These are phyloP conservation scores for Mustelus asterias DNA, from an alignment of 2,113 vertebrate species.

Conservation along the genomic window DNA sequence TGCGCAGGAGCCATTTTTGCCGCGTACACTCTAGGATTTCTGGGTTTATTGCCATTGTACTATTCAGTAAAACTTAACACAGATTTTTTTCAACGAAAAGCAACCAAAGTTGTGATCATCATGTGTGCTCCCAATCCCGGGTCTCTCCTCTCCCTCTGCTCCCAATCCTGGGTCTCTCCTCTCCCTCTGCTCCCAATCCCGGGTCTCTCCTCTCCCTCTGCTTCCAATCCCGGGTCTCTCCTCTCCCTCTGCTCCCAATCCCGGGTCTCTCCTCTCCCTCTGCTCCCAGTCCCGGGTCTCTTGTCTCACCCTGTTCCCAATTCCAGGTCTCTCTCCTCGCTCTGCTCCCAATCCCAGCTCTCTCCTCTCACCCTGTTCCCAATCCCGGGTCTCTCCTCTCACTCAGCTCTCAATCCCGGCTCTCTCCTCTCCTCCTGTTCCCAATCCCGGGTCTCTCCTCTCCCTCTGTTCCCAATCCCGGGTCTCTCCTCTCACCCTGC, in stretches of 20 bases:
- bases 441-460: too few relatives aligned
- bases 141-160: not conserved
- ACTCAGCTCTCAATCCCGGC: too few relatives aligned
- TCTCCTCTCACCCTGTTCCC: too few relatives aligned
- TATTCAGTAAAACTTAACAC: not conserved
- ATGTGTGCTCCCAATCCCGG: not conserved
- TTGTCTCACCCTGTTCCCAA: too few relatives aligned
- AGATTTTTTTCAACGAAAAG: not conserved
- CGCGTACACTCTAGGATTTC: conserved; percentile 7
- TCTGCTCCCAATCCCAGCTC: too few relatives aligned
- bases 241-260: not conserved
- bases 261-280: not conserved
- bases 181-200: not conserved
- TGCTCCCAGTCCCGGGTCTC: too few relatives aligned
- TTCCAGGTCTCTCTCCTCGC: too few relatives aligned
- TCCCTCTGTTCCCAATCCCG: too few relatives aligned
- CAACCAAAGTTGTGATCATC: not conserved
- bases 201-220: not conserved
- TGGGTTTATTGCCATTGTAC: conserved; percentile 1
- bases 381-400: too few relatives aligned
- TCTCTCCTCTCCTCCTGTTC: too few relatives aligned
- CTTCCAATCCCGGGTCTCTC: not conserved
- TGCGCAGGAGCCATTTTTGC: conserved; percentile 36
- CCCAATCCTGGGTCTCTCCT: not conserved
- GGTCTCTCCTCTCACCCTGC: too few relatives aligned